Evolutionary conservation across 2,113 vertebrate species (phyloP).

Genomic region (Meleagris gallopavo): DNA sequence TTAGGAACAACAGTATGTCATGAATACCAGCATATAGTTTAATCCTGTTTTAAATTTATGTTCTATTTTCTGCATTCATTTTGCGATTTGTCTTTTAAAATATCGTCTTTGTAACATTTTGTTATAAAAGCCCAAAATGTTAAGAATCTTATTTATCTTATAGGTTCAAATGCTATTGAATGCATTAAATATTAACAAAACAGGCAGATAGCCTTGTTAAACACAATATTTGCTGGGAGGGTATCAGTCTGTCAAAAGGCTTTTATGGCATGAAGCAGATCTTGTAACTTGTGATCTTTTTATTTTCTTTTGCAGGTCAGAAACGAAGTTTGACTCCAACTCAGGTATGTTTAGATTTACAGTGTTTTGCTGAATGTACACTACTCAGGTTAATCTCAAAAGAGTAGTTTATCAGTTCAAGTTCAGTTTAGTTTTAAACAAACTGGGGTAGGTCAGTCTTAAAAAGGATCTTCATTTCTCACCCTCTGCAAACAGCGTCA

Average conservation of each 20-base stretch:
- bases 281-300: conserved; percentile 57
- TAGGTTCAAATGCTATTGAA: conserved; percentile 1
- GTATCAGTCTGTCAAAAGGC: neutral
- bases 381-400: conserved; percentile 76
- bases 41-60: conserved; percentile 8
- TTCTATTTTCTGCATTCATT: conserved; percentile 8
- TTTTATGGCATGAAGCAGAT: conserved; percentile 49
- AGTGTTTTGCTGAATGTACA: conserved; percentile 72
- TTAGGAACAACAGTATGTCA: neutral
- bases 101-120: neutral
- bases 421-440: conserved; percentile 79
- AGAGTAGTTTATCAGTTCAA: conserved; percentile 76
- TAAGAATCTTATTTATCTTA: neutral
- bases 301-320: conserved; percentile 85
- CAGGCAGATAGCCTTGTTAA: neutral
- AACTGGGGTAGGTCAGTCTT: conserved; percentile 73
- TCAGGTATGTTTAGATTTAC: conserved; percentile 90
- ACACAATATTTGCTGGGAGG: neutral
- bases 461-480: conserved; percentile 67
- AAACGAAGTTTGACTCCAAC: conserved; percentile 95
- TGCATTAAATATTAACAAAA: neutral
- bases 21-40: neutral
- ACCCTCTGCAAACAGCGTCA: conserved; percentile 48
- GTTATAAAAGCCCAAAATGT: neutral
- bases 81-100: neutral